These are phyloP conservation scores for Coptotermes formosanus DNA, from an alignment of 1,140 invertebrate genomes.

Conservation along the genomic window DNA sequence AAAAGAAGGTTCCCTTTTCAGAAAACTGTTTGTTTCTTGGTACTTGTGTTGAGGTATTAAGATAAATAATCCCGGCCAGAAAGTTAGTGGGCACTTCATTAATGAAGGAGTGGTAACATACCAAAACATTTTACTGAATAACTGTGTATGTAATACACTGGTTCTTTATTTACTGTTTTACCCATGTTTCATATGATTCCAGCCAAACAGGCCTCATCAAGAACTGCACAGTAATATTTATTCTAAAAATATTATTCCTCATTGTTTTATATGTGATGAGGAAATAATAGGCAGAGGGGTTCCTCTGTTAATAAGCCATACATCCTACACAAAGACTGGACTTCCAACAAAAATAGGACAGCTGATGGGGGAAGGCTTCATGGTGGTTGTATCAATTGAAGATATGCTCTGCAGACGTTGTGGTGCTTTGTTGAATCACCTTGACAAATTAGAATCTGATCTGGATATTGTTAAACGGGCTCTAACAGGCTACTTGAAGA, in stretches of 20 bases:
- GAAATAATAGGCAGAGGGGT: constrained; percentile 35
- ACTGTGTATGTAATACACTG: no score
- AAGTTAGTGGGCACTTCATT: no score
- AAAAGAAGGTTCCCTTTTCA: no score
- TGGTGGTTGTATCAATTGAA: constrained; percentile 38
- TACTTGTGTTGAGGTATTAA: no score
- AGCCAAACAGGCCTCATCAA: background rate
- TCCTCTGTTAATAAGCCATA: constrained; percentile 35
- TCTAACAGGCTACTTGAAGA: constrained; percentile 37
- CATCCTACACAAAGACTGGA: constrained; percentile 37
- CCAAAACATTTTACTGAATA: no score
- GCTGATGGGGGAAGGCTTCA: constrained; percentile 40
- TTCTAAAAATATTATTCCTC: background rate
- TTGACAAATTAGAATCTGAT: constrained; percentile 40
- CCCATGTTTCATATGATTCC: background rate
- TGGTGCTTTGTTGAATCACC: constrained; percentile 37
- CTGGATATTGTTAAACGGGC: constrained; percentile 37
- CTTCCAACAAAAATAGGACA: constrained; percentile 41
- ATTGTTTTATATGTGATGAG: constrained; percentile 39
- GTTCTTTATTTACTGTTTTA: no score
- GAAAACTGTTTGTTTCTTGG: no score
- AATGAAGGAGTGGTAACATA: no score
- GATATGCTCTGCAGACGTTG: constrained; percentile 40
- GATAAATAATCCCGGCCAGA: no score
- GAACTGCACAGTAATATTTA: background rate